Conservation (phyloP, 2,888 invertebrate species). For the Eupithecia dodoneata region DNA sequence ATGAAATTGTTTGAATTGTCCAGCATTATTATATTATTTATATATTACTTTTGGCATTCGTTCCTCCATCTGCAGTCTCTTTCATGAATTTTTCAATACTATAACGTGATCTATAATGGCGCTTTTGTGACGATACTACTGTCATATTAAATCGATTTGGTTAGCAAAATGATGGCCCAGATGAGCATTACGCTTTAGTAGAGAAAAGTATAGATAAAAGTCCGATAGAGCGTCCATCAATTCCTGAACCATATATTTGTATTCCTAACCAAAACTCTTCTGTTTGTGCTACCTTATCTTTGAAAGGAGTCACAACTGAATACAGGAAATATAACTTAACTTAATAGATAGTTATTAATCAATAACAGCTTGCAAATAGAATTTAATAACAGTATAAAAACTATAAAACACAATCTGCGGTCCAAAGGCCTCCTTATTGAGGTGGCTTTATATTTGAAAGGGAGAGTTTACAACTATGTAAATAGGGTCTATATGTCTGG, state of each 20-base stretch:
- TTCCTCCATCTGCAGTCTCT: too few species aligned
- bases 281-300: background rate
- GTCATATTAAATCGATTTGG: too few species aligned
- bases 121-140: too few species aligned
- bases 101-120: too few species aligned
- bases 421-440: constrained; percentile 7
- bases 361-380: background rate
- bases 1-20: too few species aligned
- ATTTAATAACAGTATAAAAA: background rate
- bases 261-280: background rate
- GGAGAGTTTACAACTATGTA: constrained; percentile 36
- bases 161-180: too few species aligned
- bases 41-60: background rate
- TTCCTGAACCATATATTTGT: too few species aligned
- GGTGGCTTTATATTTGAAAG: constrained; percentile 28
- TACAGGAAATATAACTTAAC: background rate
- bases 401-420: constrained; percentile 1
- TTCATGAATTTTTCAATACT: too few species aligned
- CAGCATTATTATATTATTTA: background rate
- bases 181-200: too few species aligned
- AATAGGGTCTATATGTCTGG: constrained; percentile 33
- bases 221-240: too few species aligned
- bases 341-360: background rate
- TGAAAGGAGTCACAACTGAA: background rate
- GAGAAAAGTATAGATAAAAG: too few species aligned